A percentile compares a stretch with the other conserved stretches of the same genome.
These are phyloP conservation scores for Sorex maritimensis DNA, from an alignment of 2,797 vertebrate species.

Conservation along the genomic window DNA sequence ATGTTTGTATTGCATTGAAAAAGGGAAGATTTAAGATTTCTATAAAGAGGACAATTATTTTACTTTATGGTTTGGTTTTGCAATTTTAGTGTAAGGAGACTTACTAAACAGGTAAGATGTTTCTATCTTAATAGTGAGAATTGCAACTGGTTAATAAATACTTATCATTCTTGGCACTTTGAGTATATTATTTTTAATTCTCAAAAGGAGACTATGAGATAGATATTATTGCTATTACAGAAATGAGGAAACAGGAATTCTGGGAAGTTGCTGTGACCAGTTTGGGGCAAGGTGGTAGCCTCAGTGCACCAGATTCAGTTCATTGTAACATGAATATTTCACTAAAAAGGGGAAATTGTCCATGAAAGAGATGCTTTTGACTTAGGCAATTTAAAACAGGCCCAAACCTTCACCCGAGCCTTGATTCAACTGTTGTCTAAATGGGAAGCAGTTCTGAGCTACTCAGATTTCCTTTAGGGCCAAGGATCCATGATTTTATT, in stretches of 20 bases:
- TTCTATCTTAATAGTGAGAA: background rate
- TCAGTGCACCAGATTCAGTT: background rate
- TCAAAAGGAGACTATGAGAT: background rate
- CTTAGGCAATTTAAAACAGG: slow-evolving; percentile 43
- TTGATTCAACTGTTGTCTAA: slow-evolving; percentile 7
- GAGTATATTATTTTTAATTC: slow-evolving; percentile 32
- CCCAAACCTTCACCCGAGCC: slow-evolving; percentile 45
- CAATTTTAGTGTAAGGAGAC: slow-evolving; percentile 32
- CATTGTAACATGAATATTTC: background rate
- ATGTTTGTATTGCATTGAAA: slow-evolving; percentile 40
- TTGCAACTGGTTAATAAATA: slow-evolving; percentile 1
- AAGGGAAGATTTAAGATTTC: slow-evolving; percentile 12
- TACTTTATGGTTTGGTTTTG: slow-evolving; percentile 48
- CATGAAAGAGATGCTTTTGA: background rate
- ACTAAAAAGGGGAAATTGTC: slow-evolving; percentile 5
- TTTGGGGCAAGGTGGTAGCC: background rate
- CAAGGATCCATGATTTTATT: slow-evolving; percentile 6
- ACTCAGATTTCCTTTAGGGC: slow-evolving; percentile 55
- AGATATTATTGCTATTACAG: slow-evolving; percentile 12
- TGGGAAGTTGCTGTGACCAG: slow-evolving; percentile 26
- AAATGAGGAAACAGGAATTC: slow-evolving; percentile 40
- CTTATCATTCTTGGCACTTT: background rate
- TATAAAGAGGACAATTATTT: slow-evolving; percentile 16
- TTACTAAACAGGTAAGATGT: slow-evolving; percentile 15
- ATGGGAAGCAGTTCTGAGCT: slow-evolving; percentile 23